Evolutionary conservation across 2,888 invertebrate genomes (phyloP).

Genomic region (Phalangium opilio): DNA sequence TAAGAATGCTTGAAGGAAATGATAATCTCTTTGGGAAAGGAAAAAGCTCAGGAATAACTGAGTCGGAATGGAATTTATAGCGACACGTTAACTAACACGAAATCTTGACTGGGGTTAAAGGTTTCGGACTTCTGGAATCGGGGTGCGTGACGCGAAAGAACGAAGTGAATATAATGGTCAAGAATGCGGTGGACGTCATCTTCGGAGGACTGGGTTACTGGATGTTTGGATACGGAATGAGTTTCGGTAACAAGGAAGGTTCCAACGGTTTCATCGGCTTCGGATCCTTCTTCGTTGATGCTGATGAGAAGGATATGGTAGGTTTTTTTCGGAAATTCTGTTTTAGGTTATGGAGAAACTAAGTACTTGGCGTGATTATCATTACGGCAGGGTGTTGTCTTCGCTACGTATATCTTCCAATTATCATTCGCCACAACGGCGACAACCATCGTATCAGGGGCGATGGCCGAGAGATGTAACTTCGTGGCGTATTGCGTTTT

Average conservation of each 20-base stretch:
- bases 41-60: no score
- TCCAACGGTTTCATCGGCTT: conserved; percentile 67
- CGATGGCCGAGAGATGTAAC: conserved; percentile 70
- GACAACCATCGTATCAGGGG: conserved; percentile 81
- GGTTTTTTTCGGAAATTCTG: no score
- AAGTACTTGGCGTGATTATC: no score
- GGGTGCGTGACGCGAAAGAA: conserved; percentile 65
- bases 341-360: no score
- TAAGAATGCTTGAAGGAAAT: no score
- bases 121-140: conserved; percentile 84
- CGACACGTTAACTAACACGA: no score
- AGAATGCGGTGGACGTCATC: conserved; percentile 82
- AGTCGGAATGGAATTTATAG: no score
- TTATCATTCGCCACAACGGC: conserved; percentile 71
- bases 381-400: conserved; percentile 57
- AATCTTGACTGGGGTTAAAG: conserved; percentile 32
- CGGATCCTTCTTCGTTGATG: conserved; percentile 68
- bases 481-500: conserved; percentile 78
- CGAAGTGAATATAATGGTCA: conserved; percentile 96
- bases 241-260: conserved; percentile 47
- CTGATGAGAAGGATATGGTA: conserved; percentile 43
- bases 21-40: no score
- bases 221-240: conserved; percentile 84
- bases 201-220: conserved; percentile 85
- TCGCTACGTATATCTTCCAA: conserved; percentile 77